phyloP scores from a whole-genome alignment of 37 sponge, comb jelly and placozoan genomes.

The Ianthella basta region DNA sequence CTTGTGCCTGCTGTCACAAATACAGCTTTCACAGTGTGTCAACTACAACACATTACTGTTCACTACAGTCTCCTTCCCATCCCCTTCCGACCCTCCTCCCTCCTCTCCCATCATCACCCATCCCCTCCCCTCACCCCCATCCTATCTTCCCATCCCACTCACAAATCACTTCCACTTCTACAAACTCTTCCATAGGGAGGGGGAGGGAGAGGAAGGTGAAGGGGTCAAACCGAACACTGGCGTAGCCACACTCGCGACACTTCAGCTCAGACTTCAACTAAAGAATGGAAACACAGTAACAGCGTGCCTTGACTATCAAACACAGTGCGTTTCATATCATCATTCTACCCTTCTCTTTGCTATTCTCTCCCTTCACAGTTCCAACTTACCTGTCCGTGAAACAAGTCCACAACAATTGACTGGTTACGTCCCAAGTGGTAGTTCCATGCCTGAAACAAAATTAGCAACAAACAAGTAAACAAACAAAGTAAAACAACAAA shows the following conservation, averaged over 20 bases:
- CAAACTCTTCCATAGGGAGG: slow-evolving; percentile 88
- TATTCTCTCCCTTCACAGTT: no score
- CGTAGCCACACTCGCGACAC: slow-evolving; percentile 77
- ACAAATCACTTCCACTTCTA: slow-evolving; percentile 81
- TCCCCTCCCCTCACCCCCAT: no score
- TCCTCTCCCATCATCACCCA: no score
- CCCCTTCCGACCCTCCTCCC: no score
- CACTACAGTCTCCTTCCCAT: no score
- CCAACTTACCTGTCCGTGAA: slow-evolving; percentile 92
- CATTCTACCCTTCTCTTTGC: neutral
- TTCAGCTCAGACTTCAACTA: slow-evolving; percentile 81
- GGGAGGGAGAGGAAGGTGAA: slow-evolving; percentile 99
- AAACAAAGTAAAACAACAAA: neutral
- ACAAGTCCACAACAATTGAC: slow-evolving; percentile 94
- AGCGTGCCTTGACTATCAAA: neutral
- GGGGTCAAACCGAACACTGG: slow-evolving; percentile 94
- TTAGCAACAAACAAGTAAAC: neutral
- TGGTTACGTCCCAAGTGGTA: slow-evolving; percentile 83
- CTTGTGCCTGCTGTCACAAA: no score
- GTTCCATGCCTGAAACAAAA: slow-evolving; percentile 78
- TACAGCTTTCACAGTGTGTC: no score
- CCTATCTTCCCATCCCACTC: slow-evolving; percentile 3
- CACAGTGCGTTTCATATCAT: neutral
- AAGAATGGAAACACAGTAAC: slow-evolving; percentile 17
- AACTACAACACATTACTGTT: no score